Percentiles rank a stretch among this genome's conserved stretches.
phyloP scores from a whole-genome alignment of 2,113 vertebrate genomes.

The Empidonax alnorum region DNA sequence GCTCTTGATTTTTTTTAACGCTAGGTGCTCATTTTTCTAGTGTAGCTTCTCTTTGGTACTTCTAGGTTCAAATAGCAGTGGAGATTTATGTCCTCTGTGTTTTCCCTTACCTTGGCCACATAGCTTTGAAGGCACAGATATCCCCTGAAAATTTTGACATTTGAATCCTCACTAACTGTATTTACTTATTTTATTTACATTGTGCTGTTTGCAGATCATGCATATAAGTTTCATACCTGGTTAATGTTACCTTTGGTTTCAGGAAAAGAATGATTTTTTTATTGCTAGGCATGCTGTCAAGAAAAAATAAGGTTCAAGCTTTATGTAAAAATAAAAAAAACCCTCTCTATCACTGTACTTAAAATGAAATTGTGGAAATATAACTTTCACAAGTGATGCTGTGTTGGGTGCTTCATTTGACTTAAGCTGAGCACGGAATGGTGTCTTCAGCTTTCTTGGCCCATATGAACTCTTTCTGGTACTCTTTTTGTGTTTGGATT shows the following conservation, averaged over 20 bases:
- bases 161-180: neutral
- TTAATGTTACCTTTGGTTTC: neutral
- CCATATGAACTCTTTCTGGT: neutral
- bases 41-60: slow-evolving; percentile 3
- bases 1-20: neutral
- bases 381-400: neutral
- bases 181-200: slow-evolving; percentile 3
- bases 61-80: slow-evolving; percentile 28
- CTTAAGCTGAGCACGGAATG: neutral
- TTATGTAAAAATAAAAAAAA: neutral
- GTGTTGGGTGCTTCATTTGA: neutral
- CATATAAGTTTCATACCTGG: neutral
- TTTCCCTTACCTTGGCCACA: neutral
- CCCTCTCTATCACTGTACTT: neutral
- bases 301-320: neutral
- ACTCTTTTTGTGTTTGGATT: neutral
- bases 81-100: neutral
- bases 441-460: neutral
- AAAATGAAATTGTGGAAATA: neutral
- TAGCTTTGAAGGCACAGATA: slow-evolving; percentile 29
- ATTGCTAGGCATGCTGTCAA: neutral
- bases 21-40: slow-evolving; percentile 46
- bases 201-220: neutral
- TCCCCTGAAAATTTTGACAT: neutral
- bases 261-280: neutral